Base-by-base conservation (phyloP, 2,797 vertebrate genomes). In the Muscicapa comitata region DNA sequence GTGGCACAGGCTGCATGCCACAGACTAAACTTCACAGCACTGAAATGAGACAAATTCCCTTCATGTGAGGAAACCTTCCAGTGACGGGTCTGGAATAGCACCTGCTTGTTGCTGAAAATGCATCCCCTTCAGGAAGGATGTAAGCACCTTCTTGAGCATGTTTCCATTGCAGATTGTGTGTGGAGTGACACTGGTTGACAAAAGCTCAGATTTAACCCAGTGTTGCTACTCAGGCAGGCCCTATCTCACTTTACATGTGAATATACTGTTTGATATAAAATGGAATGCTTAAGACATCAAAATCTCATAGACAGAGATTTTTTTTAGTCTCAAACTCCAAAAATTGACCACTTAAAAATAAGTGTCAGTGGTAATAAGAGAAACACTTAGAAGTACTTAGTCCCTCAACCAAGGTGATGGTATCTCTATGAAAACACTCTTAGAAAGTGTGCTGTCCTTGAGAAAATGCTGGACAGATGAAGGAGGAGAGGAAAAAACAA, bases 161-260 rank as follows among this genome's bases (percentile, higher is more conserved):
- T 47, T 86, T 74, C 59, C 17, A 21, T 33, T 55, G 86, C 59
- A 75, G 47, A 45, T 42, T 47, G 29, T 20, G 7, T 9, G 0
- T 29, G 58, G 85, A 86, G 26, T 0, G 0, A 5, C 1, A 0
- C 8, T 16, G 61, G 8, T 51, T 67, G 45, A 63, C 17, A 67
- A 57, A 28, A 66, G 4, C 33, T 47, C 29, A 67, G 2, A 47
- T 74, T 37, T 55, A 83, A 66, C 29, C 23, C 19, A 16, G 17
- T 31, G 16, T 10, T 47, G 62, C 38, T 63, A 47, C n/a, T 29
- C 40, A 80, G 47, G 25, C 55, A 35, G 48, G 35, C 17, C 40
- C 48, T 35, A 33, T 21, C 35, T 87, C 72, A 43, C 37, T 77
- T 62, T 26, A 3, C 16, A 4, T 35, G 20, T 50, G 18, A 63